Evolutionary conservation across 1,140 invertebrate genomes (phyloP).

Genomic region (Tetranychus urticae): DNA sequence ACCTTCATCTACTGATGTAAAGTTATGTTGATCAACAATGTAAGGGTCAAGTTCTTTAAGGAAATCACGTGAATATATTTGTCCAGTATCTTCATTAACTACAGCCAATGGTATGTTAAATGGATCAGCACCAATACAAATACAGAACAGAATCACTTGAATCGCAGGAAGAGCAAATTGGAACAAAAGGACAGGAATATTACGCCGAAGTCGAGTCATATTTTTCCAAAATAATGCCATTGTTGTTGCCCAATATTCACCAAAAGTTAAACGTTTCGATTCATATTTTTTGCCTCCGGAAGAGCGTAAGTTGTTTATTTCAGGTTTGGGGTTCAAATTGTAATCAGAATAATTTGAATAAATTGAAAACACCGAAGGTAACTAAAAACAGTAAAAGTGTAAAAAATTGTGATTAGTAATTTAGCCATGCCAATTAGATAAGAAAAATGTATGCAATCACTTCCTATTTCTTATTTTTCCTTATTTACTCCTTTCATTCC

Average conservation of each 20-base stretch:
- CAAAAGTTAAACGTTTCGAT: neutral
- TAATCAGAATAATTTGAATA: constrained; percentile 1
- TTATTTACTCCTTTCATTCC: no score
- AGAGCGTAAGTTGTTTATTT: neutral
- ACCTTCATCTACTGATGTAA: constrained; percentile 34
- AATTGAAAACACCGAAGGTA: constrained; percentile 7
- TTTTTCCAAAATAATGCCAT: constrained; percentile 72
- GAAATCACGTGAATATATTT: constrained; percentile 4
- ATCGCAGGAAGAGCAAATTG: constrained; percentile 71
- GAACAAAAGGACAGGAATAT: constrained; percentile 46
- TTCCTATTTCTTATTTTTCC: neutral
- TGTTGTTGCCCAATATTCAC: constrained; percentile 21
- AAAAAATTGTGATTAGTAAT: neutral
- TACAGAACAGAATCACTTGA: constrained; percentile 80
- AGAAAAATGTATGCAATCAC: neutral
- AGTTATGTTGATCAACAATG: constrained; percentile 31
- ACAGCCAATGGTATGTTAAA: constrained; percentile 54
- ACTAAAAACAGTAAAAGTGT: neutral
- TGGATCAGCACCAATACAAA: constrained; percentile 73
- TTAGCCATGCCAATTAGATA: neutral
- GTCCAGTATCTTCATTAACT: constrained; percentile 25
- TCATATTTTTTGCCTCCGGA: neutral
- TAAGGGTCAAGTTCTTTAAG: neutral
- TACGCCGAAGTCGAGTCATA: constrained; percentile 70
- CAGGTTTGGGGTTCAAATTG: neutral